Base-by-base conservation (phyloP, 2,797 vertebrate genomes). In the Nannoperca obscura region DNA sequence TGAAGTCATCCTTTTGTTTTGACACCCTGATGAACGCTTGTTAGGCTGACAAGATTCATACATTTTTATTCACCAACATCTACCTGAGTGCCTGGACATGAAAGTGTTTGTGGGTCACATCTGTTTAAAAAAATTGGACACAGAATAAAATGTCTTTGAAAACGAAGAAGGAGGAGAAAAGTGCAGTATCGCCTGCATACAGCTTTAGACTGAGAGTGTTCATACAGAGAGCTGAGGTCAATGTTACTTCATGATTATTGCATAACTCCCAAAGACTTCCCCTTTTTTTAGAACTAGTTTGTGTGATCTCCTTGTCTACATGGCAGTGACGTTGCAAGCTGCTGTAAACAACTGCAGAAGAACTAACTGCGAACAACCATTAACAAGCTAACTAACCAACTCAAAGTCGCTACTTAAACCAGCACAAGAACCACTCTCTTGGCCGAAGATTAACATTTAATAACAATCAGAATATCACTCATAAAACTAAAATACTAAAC, bases 161-260 rank as follows among this genome's bases (percentile, higher is more conserved):
- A 22, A 27, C 19, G 34, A n/a, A 50, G 14, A 14, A 40, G 0
- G 7, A 7, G 2, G 5, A 42, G 47, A n/a, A 58, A 13, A 71
- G 60, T 1, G 3, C 44, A 52, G 63, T 10, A 12, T 89, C 77
- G 13, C 83, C 87, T 30, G 75, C 84, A 15, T 74, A 85, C 2
- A 58, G 54, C 74, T 74, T 81, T 38, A 63, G 3, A 52, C 30
- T 34, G 3, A 63, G 22, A 38, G 4, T 32, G n/a, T 27, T 44
- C 11, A 13, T 38, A 46, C 10, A 20, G 7, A 14, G 12, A 47
- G 2, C 3, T n/a, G 11, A 66, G 5, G 24, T 49, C 44, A 13
- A 44, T 6, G 40, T 42, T 42, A 12, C 2, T 17, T 30, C 4
- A 40, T 15, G 11, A 17, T 49, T 47, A 19, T 47, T 52, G 3